Evolutionary conservation across 2,113 vertebrate genomes (phyloP), one percentile per base, ranked within the genome.

Genomic region (Gambusia holbrooki): DNA sequence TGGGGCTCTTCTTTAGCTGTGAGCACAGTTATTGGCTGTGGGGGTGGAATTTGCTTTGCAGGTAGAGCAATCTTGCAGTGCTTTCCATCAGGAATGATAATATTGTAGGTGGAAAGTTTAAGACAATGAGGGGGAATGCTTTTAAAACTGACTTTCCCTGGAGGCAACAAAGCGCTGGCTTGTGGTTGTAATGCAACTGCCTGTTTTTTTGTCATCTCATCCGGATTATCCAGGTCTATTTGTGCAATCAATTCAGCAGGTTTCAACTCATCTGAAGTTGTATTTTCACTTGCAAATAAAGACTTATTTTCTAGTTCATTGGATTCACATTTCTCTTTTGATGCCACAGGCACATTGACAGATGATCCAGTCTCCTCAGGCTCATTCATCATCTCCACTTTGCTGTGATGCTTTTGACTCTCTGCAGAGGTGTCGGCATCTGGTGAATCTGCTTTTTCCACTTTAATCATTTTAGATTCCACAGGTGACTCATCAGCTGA

Each of bases 51-150:
- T 3, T 84, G 79, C 6, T 84, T 77, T 22, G 80, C 11, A 3
- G 48, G 13, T 58, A 69, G 5, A 2, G 58, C 81, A 0, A 60
- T 6, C 0, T 19, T 19, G 0, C 48, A 40, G 4, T 69, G 80
- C 0, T 92, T 81, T 0, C 22, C 3, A 0, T 91, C 80, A 0
- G 89, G 89, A 4, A 93, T 77, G 4, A 92, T n/a, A 0, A 80
- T 79, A 33, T 88, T 93, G 17, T 88, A 92, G 74, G 65, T 89
- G 35, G 93, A 74, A 61, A 93, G 80, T 1, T 87, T 93, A 4
- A 94, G 86, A 48, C 86, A 91, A 1, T 89, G 91, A 0, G 88
- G 86, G 67, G 92, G 90, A 76, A 93, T 90, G 75, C 89, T 93
- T 80, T 66, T 83, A 42, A 92, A 76, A 65, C 73, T 22, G 4